phyloP scores from a whole-genome alignment of 2,797 vertebrate species.

The Micromesistius poutassou region DNA sequence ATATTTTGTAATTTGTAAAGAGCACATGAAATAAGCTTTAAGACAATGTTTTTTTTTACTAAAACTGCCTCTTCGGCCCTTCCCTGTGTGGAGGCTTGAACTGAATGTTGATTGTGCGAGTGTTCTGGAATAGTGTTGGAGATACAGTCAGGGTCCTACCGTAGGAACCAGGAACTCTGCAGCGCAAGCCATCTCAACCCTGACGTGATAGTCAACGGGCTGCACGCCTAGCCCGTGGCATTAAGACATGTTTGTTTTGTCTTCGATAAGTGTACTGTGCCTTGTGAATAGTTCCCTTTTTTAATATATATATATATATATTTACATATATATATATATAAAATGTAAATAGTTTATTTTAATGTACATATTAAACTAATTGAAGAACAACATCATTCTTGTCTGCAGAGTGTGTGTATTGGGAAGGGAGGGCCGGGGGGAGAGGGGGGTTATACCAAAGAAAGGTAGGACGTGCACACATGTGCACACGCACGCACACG shows the following conservation, averaged over 20 bases:
- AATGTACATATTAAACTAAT: conserved; percentile 83
- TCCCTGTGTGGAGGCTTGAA: conserved; percentile 47
- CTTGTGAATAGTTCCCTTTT: conserved; percentile 62
- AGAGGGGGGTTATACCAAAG: not conserved
- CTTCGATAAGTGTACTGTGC: conserved; percentile 61
- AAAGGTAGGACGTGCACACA: conserved; percentile 1
- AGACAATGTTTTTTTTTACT: conserved; percentile 69
- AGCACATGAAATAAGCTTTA: conserved; percentile 61
- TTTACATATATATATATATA: conserved; percentile 54
- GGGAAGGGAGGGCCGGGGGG: not conserved
- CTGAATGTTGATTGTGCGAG: conserved; percentile 56
- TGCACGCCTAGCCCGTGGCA: conserved; percentile 71
- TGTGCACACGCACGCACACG: not conserved
- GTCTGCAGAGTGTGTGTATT: conserved; percentile 34
- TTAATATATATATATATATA: conserved; percentile 53
- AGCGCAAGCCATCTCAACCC: conserved; percentile 73
- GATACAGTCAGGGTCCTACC: conserved; percentile 61
- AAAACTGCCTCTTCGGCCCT: conserved; percentile 63
- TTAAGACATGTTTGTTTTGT: conserved; percentile 56
- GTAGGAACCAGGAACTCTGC: conserved; percentile 49
- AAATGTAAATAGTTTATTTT: conserved; percentile 85
- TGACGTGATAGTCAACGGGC: conserved; percentile 79
- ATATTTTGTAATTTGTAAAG: conserved; percentile 46
- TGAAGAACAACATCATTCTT: conserved; percentile 43
- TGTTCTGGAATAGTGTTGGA: conserved; percentile 16